Percentiles rank a stretch among this genome's conserved stretches.
Evolutionary conservation across 2,113 vertebrate species (phyloP).

Genomic region (Lynx canadensis): DNA sequence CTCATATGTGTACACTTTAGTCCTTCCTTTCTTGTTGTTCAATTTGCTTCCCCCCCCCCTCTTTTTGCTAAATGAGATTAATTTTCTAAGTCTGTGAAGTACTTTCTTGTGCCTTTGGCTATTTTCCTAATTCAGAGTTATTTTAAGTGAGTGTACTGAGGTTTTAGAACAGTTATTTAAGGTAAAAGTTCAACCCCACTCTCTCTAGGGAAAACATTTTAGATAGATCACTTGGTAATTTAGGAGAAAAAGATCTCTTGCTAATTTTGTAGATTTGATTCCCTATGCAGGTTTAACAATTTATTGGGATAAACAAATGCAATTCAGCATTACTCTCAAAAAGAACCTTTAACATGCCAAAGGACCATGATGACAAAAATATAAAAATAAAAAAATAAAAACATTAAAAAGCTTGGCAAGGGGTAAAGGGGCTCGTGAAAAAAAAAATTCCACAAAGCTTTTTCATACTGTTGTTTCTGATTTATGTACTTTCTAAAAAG

Average conservation of each 20-base stretch:
- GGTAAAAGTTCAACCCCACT: constrained; percentile 83
- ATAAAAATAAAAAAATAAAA: not conserved
- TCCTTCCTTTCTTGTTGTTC: constrained; percentile 15
- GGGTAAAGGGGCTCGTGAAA: not conserved
- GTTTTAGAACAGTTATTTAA: constrained; percentile 79
- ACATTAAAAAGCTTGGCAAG: not conserved
- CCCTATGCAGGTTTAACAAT: constrained; percentile 67
- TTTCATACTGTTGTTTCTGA: not conserved
- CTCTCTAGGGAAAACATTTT: constrained; percentile 80
- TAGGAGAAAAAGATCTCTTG: constrained; percentile 64
- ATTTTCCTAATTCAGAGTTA: constrained; percentile 74
- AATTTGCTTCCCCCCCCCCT: not conserved
- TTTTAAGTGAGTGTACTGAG: constrained; percentile 75
- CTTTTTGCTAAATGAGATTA: constrained; percentile 60
- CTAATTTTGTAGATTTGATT: constrained; percentile 75
- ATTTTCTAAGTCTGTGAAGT: constrained; percentile 63
- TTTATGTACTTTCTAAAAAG: not conserved
- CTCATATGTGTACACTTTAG: not conserved
- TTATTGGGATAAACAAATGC: constrained; percentile 79
- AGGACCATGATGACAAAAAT: not conserved
- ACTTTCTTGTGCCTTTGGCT: constrained; percentile 62
- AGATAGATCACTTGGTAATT: constrained; percentile 81
- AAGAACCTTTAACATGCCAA: not conserved
- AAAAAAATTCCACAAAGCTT: not conserved
- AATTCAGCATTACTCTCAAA: not conserved